Evolutionary conservation across 2,888 invertebrate genomes (phyloP), one percentile per base, ranked within the genome.

Genomic region (Aphodius granarius): DNA sequence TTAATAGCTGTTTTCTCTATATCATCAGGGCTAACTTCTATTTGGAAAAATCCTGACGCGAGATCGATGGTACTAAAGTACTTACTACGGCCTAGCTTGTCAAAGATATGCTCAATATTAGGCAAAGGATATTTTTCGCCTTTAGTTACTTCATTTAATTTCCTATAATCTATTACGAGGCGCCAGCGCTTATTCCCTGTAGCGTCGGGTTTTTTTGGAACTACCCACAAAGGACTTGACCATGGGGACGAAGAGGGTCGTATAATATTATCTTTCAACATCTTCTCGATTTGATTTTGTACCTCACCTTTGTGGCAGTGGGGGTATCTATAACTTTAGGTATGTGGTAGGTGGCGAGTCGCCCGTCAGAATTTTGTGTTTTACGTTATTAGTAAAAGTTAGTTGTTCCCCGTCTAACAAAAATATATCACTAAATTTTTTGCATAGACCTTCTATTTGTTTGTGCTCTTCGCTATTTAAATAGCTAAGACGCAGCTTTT

Each of bases 21-120:
- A 68, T 81, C 79, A 18, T 73, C 22, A 65, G 65, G 16, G 6
- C 62, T 78, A 74, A 66, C 81, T 43, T 78, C 86, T 80, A 86
- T 84, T 79, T 87, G 86, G 75, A 87, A 86, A 78, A 83, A 87
- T 0, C 86, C 86, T 3, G 81, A 81, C 2, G 85, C 83, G n/a
- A 87, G 73, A 78, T 86, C 86, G 23, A 87, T 43, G 0, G 83
- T 84, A 1, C 84, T 81, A 73, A 86, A 87, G 78, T 85, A 86
- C 74, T 81, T 81, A 0, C 84, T 79, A 74, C 83, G 81, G 43
- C 85, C 84, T 73, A 87, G 74, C 78, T 86, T 83, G 74, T 85
- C 83, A 15, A 86, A 75, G 68, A 86, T 85, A 65, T 85, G 83
- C 2, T 79, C 76, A 4, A 86, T 86, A 75, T 84, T 84, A 0